phyloP scores from a whole-genome alignment of 2,113 vertebrate genomes.

The Pterocles orientalis region DNA sequence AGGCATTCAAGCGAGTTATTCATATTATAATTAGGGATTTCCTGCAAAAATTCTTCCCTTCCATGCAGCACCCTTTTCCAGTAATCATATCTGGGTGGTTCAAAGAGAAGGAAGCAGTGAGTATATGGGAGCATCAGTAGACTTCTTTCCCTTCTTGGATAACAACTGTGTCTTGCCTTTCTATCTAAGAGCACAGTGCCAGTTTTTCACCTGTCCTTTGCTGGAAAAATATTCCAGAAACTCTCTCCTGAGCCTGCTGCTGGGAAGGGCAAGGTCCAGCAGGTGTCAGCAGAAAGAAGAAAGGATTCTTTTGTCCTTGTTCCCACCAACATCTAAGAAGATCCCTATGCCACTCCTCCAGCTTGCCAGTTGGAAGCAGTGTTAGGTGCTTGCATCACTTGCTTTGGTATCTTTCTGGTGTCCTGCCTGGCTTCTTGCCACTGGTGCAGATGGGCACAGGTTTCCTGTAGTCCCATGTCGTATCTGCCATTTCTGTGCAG shows the following conservation, averaged over 20 bases:
- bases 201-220: not conserved
- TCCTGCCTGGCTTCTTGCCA: slow-evolving; percentile 22
- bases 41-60: not conserved
- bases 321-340: not conserved
- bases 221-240: not conserved
- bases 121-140: not conserved
- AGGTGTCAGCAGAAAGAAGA: not conserved
- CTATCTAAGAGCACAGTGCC: not conserved
- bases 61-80: not conserved
- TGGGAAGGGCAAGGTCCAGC: not conserved
- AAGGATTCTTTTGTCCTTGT: not conserved
- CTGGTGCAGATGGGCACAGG: slow-evolving; percentile 18
- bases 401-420: not conserved
- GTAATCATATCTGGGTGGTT: not conserved
- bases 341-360: not conserved
- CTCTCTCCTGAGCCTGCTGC: not conserved
- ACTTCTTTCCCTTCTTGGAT: not conserved
- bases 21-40: not conserved
- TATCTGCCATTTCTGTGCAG: slow-evolving; percentile 2
- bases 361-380: not conserved
- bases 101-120: not conserved
- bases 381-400: not conserved
- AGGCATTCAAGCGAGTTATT: not conserved
- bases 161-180: not conserved
- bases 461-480: not conserved